Base-by-base conservation (phyloP, 1,140 invertebrate species). In the Drosophila setifemur region DNA sequence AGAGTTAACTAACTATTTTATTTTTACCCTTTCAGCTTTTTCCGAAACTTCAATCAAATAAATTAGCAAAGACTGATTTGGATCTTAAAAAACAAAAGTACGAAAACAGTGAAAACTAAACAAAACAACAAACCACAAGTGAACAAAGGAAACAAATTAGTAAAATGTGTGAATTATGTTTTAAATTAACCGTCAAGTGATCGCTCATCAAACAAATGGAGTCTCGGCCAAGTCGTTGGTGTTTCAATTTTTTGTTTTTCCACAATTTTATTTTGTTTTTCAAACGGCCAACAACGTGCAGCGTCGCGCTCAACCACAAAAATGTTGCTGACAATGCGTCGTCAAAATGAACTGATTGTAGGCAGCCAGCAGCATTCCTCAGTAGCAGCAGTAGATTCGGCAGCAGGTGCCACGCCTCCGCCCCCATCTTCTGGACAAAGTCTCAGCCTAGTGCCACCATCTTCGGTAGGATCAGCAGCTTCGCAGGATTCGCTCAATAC, bases 261-360 rank as follows among this genome's bases (percentile, higher is more conserved):
- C 69, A 73, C 35, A 18, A 26, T 88, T 86, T 52, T 33, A 37
- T 67, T 67, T 66, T 50, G 25, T 66, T 60, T 60, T 47, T 55
- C 9, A 14, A 35, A 31, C 48, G 53, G 25, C 37, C 42, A 42
- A 48, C 42, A 42, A 48, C 49, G 42, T 48, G 12, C 23, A 40
- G 53, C 40, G n/a, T n/a, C n/a, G 52, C 39, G 37, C 33, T 35
- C 26, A 50, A 60, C 52, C 49, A 47, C 68, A 67, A 90, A 90
- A 89, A 90, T 90, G 87, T 89, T 90, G 90, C 89, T 90, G 88
- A 90, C 90, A 83, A 90, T 90, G 90, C 88, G 90, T 68, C 89
- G 89, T 54, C 89, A 90, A 77, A 90, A 75, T 89, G 89, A 90
- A 89, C 61, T 83, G 82, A 83, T 61, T 43, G 57, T 81, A 67